Evolutionary conservation across 2,113 vertebrate genomes (phyloP).

Genomic region (Phyllostomus discolor): DNA sequence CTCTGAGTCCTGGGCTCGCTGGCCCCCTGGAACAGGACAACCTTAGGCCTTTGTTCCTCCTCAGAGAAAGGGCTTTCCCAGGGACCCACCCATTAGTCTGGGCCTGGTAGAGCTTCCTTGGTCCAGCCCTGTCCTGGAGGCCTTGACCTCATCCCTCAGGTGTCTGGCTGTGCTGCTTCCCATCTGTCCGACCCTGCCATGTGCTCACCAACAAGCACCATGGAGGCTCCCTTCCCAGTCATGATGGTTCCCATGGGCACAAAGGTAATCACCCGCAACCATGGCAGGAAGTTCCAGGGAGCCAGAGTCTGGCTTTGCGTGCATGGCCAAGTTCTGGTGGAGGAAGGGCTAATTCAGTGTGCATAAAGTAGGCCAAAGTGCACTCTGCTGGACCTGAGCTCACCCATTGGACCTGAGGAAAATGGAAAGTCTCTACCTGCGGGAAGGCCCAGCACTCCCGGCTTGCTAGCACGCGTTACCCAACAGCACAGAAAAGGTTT

Average conservation of each 20-base stretch:
- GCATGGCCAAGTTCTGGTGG: background rate
- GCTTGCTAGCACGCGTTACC: background rate
- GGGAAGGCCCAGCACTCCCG: background rate
- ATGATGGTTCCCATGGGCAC: background rate
- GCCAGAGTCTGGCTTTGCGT: background rate
- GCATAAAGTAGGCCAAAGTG: background rate
- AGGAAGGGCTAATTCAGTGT: background rate
- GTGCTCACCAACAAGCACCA: background rate
- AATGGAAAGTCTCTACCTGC: background rate
- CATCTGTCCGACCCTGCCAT: background rate
- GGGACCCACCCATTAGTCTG: background rate
- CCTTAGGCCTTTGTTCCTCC: background rate
- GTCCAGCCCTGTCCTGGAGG: background rate
- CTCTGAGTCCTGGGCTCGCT: background rate
- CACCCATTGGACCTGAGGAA: background rate
- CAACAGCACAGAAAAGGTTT: background rate
- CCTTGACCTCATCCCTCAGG: background rate
- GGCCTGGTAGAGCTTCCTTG: background rate
- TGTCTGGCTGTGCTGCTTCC: background rate
- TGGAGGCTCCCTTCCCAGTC: background rate
- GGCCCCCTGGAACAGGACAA: background rate
- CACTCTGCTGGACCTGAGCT: background rate
- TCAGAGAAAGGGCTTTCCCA: background rate
- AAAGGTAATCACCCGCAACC: background rate
- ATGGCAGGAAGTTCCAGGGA: background rate